A percentile compares a stretch with the other conserved stretches of the same genome.
Evolutionary conservation across 2,113 vertebrate species (phyloP).

Genomic region (Phrynosoma platyrhinos): DNA sequence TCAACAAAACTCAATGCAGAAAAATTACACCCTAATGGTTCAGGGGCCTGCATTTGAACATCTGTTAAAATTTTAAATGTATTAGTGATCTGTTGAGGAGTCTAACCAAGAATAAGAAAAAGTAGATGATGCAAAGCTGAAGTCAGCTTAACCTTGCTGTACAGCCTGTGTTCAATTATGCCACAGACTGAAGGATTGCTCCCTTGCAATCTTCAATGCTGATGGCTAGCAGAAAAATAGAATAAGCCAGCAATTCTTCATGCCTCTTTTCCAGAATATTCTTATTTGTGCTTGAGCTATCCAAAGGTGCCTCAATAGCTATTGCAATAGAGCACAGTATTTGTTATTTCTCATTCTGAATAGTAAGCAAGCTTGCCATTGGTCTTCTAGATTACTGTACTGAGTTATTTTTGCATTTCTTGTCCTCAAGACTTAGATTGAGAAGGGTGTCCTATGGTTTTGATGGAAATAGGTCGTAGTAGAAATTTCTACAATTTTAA

Average conservation of each 20-base stretch:
- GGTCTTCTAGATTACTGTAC: not conserved
- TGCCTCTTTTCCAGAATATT: slow-evolving; percentile 2
- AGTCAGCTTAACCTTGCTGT: not conserved
- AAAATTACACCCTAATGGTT: not conserved
- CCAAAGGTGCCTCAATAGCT: not conserved
- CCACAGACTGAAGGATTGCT: not conserved
- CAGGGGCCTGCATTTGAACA: not conserved
- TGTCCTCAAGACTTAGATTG: no score
- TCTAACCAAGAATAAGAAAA: not conserved
- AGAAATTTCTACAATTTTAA: no score
- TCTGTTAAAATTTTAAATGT: not conserved
- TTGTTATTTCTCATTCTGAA: slow-evolving; percentile 15
- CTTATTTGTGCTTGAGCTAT: not conserved
- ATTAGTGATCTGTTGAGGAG: not conserved
- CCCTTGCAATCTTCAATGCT: slow-evolving; percentile 28
- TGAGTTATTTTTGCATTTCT: not conserved
- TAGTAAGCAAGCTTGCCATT: not conserved
- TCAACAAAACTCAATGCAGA: not conserved
- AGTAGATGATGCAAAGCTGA: not conserved
- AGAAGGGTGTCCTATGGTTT: no score
- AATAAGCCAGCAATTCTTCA: slow-evolving; percentile 2
- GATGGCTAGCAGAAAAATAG: slow-evolving; percentile 11
- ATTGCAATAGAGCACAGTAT: not conserved
- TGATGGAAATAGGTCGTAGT: no score
- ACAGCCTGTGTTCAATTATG: not conserved